Conservation (phyloP, 2,113 vertebrate species). For the Chionomys nivalis region DNA sequence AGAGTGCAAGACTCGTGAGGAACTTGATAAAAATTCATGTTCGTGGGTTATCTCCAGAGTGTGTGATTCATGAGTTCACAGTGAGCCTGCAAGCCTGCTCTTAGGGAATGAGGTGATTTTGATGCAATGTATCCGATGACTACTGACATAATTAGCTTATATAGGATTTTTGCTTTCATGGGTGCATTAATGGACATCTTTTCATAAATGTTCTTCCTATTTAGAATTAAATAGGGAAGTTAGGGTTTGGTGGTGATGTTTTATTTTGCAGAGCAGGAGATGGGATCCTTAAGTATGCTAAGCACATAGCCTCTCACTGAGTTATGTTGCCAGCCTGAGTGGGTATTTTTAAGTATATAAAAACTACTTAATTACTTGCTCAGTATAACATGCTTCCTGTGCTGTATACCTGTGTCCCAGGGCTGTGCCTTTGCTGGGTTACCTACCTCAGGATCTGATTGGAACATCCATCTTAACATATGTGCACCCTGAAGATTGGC, state of each 20-base stretch:
- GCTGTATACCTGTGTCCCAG: constrained; percentile 80
- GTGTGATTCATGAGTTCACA: not conserved
- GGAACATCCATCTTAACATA: constrained; percentile 90
- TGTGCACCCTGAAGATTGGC: constrained; percentile 92
- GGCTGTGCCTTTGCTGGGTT: constrained; percentile 94
- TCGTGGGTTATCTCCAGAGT: not conserved
- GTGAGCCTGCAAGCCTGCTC: not conserved
- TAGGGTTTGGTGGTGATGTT: not conserved
- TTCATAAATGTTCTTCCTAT: not conserved
- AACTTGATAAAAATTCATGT: not conserved
- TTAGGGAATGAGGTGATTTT: not conserved
- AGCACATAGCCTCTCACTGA: not conserved
- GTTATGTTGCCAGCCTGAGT: not conserved
- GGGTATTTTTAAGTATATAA: not conserved
- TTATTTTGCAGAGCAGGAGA: not conserved
- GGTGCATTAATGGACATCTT: not conserved
- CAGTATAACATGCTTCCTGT: not conserved
- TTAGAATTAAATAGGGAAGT: not conserved
- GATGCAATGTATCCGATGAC: rapidly evolving
- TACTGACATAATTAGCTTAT: no score
- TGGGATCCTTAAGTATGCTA: not conserved
- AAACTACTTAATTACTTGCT: not conserved
- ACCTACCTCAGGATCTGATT: constrained; percentile 94
- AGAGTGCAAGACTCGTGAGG: not conserved
- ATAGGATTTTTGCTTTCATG: not conserved